Evolutionary conservation across 2,888 invertebrate genomes (phyloP).

Genomic region (Agrotis puta): DNA sequence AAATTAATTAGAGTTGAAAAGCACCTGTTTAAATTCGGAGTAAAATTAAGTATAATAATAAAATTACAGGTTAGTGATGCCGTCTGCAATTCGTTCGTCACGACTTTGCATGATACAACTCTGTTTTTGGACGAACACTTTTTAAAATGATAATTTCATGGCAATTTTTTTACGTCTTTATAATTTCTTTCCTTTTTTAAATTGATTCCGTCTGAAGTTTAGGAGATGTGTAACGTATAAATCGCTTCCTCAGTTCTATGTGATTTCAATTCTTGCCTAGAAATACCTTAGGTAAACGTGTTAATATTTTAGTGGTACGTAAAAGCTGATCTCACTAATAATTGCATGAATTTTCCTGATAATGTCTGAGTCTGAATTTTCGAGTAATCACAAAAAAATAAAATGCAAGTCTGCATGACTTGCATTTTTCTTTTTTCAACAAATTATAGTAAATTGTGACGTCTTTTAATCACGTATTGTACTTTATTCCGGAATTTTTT

Average conservation of each 20-base stretch:
- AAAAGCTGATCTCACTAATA: not conserved
- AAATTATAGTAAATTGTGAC: not conserved
- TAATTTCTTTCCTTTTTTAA: not conserved
- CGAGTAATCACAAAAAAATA: not conserved
- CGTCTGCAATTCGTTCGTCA: slow-evolving; percentile 69
- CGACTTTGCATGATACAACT: slow-evolving; percentile 70
- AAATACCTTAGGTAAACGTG: not conserved
- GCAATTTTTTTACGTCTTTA: slow-evolving; percentile 12
- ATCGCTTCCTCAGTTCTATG: no score
- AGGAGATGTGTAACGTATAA: no score
- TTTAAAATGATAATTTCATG: slow-evolving; percentile 50
- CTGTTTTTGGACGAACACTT: slow-evolving; percentile 54
- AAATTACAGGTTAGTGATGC: slow-evolving; percentile 68
- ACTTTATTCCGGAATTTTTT: no score
- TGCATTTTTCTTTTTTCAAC: no score
- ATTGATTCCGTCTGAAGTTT: not conserved
- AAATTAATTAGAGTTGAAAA: slow-evolving; percentile 52
- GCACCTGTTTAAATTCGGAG: slow-evolving; percentile 55
- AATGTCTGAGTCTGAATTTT: not conserved
- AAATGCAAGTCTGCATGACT: slow-evolving; percentile 2
- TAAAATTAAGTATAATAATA: slow-evolving; percentile 65
- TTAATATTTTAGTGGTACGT: not conserved
- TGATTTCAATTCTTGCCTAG: not conserved
- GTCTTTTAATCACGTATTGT: not conserved
- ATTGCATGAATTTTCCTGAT: not conserved